phyloP scores from a whole-genome alignment of 2,888 invertebrate species.

The Scaptodrosophila latifasciaeformis region DNA sequence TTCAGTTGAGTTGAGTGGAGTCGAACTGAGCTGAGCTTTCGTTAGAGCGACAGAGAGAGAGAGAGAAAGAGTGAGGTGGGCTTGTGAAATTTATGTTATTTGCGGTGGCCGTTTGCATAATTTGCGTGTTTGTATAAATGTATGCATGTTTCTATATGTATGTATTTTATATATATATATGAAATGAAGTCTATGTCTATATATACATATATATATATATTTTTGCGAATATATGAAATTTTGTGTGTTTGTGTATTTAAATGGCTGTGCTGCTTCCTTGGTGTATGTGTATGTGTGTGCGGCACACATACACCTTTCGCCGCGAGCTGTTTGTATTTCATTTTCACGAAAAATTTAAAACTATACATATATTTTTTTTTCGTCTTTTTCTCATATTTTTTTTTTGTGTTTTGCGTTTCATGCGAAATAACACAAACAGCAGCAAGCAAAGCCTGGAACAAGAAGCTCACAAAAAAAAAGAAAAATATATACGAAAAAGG shows the following conservation, averaged over 20 bases:
- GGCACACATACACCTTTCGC: conserved; percentile 19
- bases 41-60: too few relatives aligned
- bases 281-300: neutral
- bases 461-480: too few relatives aligned
- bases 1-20: conserved; percentile 56
- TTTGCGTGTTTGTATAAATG: conserved; percentile 63
- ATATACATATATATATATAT: conserved; percentile 2
- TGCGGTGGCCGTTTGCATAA: conserved; percentile 65
- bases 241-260: conserved; percentile 2
- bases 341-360: conserved; percentile 59
- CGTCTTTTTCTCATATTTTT: neutral
- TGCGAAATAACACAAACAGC: conserved; percentile 37
- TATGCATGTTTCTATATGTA: conserved; percentile 17
- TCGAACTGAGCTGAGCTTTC: too few relatives aligned
- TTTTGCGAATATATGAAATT: neutral
- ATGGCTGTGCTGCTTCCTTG: neutral
- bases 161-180: conserved; percentile 3
- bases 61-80: neutral
- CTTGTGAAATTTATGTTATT: conserved; percentile 64
- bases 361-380: conserved; percentile 17
- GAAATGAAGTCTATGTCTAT: neutral
- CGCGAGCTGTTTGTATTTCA: conserved; percentile 50
- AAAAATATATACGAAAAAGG: conserved; percentile 20
- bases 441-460: too few relatives aligned
- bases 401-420: conserved; percentile 34